phyloP scores from a whole-genome alignment of 1,140 invertebrate species.

The Lepidotrigona ventralis region DNA sequence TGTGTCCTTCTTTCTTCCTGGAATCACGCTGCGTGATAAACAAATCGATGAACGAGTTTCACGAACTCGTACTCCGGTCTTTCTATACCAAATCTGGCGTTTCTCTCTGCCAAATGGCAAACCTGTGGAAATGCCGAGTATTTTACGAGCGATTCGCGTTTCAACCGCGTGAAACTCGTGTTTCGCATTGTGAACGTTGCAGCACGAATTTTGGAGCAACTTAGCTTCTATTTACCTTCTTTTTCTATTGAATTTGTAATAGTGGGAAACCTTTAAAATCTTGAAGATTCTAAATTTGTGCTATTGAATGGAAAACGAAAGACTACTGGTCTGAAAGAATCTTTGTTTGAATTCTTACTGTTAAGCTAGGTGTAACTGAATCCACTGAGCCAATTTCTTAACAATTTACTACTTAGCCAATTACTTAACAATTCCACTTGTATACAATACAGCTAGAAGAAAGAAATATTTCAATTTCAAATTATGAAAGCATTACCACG shows the following conservation, averaged over 20 bases:
- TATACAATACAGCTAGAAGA: not conserved
- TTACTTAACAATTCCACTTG: not conserved
- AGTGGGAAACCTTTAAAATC: no score
- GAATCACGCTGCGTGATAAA: not conserved
- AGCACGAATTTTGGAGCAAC: no score
- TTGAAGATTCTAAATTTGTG: not conserved
- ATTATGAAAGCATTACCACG: not conserved
- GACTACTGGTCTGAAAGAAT: not conserved
- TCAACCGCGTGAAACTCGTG: not conserved
- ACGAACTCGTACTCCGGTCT: conserved; percentile 24
- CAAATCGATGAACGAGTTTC: conserved; percentile 23
- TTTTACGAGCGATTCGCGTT: conserved; percentile 35
- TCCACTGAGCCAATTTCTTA: not conserved
- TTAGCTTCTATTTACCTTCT: no score
- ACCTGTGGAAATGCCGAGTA: conserved; percentile 32
- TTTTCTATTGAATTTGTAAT: not conserved
- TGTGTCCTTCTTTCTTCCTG: no score
- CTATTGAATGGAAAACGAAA: not conserved
- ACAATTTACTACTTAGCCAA: not conserved
- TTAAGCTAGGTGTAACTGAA: not conserved
- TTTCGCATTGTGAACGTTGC: not conserved
- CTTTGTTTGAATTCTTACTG: not conserved
- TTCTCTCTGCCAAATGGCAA: not conserved
- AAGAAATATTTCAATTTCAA: not conserved
- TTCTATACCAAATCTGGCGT: not conserved